Evolutionary conservation across 2,797 vertebrate species (phyloP).

Genomic region (Notoglanidium macrostoma): DNA sequence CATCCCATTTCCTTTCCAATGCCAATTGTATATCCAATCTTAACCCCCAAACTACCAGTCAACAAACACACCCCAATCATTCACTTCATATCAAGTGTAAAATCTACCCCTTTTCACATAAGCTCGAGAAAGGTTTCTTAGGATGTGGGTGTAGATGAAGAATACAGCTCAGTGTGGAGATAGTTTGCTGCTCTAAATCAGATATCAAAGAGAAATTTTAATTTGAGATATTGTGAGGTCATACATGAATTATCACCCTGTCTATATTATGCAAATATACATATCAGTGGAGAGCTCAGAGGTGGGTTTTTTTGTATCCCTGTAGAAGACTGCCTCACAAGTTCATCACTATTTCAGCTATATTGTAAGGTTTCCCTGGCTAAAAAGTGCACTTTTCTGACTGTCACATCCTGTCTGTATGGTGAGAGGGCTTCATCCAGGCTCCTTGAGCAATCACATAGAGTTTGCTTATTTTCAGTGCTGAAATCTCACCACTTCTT

Average conservation of each 20-base stretch:
- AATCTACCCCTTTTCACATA: neutral
- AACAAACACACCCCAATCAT: neutral
- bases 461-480: constrained; percentile 31
- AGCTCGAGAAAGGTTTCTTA: neutral
- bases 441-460: constrained; percentile 8
- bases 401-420: constrained; percentile 30
- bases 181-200: neutral
- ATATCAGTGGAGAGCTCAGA: neutral
- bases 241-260: neutral
- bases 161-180: neutral
- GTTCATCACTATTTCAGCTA: neutral
- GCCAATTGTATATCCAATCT: neutral
- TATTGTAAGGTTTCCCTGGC: neutral
- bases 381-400: neutral
- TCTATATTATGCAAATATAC: neutral
- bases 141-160: neutral
- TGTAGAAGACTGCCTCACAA: neutral
- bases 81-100: neutral
- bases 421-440: constrained; percentile 26
- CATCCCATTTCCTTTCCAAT: neutral
- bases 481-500: constrained; percentile 41
- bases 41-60: neutral
- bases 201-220: neutral
- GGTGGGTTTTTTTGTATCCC: neutral
- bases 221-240: neutral